Percentiles rank a stretch among this genome's conserved stretches.
Evolutionary conservation across 2,888 invertebrate genomes (phyloP).

Genomic region (Rugalucina vietnamica): DNA sequence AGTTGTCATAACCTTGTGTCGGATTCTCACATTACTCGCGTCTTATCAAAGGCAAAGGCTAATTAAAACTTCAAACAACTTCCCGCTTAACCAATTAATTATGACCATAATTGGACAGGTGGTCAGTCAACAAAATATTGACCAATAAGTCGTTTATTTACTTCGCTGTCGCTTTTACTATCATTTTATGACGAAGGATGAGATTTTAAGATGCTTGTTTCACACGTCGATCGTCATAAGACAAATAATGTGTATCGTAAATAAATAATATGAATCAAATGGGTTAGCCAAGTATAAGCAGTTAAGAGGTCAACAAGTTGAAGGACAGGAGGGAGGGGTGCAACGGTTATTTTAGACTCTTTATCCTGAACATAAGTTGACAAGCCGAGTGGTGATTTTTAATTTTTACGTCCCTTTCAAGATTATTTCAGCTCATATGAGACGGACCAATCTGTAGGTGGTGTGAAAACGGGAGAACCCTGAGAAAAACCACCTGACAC

Average conservation of each 20-base stretch:
- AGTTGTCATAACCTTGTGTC: background rate
- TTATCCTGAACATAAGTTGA: too few relatives aligned
- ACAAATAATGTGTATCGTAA: background rate
- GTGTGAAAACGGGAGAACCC: too few relatives aligned
- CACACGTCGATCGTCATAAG: background rate
- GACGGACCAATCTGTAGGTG: too few relatives aligned
- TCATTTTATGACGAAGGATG: background rate
- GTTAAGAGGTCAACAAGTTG: too few relatives aligned
- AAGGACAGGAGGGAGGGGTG: too few relatives aligned
- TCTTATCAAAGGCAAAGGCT: background rate
- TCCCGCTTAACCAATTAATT: background rate
- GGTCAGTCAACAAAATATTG: slow-evolving; percentile 10
- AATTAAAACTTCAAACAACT: slow-evolving; percentile 3
- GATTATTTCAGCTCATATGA: too few relatives aligned
- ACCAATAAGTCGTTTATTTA: background rate
- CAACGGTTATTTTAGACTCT: too few relatives aligned
- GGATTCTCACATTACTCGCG: background rate
- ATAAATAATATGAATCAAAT: background rate
- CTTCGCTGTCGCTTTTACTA: background rate
- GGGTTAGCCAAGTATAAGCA: background rate
- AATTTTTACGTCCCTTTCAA: too few relatives aligned
- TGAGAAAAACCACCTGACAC: too few relatives aligned
- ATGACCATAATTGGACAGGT: background rate
- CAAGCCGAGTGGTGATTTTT: too few relatives aligned
- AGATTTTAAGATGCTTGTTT: background rate